Base-by-base conservation (phyloP, 2,113 vertebrate species). In the Myotis lucifugus region DNA sequence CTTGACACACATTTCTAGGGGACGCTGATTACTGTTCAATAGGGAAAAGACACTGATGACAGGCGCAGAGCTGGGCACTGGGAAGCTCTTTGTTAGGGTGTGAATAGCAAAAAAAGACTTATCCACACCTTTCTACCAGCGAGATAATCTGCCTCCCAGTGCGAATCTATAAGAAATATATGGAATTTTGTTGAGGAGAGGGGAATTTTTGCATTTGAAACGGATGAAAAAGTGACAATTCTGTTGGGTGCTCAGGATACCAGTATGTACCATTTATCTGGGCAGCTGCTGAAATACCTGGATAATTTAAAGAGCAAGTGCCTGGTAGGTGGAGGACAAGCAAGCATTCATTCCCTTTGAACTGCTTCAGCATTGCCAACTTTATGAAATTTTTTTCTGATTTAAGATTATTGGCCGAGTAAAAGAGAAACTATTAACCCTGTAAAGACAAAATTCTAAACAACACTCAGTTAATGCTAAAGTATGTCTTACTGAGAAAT, bases 221-320 rank as follows among this genome's bases (percentile, higher is more conserved):
- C 18, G 48, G 73, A 54, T 85, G 29, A 92, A 82, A 92, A 76
- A 46, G 74, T 17, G 42, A 42, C 61, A 88, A 34, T 93, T 94
- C 29, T 95, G 6, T 59, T 89, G 86, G 64, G 21, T 84, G 61
- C 46, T 56, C 25, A 90, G 54, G 52, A 95, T 73, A 42, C 42
- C 42, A 42, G 6, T 42, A 64, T 25, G 48, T 21, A 73, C 2
- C 54, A 32, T 89, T 96, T 92, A 40, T 87, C 52, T 88, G 40
- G 50, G 73, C 48, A 96, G 73, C 64, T 85, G 37, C 52, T 96
- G 52, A 95, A 94, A 89, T 93, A 93, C 42, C 56, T 90, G 54
- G 84, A 37, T 93, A 90, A 95, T 91, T 96, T 94, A 89, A 94
- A 94, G 91, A 94, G 52, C 89, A 90, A 82, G 52, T 83, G 23